phyloP scores from a whole-genome alignment of 2,797 vertebrate species.

The Lycodopsis pacificus region DNA sequence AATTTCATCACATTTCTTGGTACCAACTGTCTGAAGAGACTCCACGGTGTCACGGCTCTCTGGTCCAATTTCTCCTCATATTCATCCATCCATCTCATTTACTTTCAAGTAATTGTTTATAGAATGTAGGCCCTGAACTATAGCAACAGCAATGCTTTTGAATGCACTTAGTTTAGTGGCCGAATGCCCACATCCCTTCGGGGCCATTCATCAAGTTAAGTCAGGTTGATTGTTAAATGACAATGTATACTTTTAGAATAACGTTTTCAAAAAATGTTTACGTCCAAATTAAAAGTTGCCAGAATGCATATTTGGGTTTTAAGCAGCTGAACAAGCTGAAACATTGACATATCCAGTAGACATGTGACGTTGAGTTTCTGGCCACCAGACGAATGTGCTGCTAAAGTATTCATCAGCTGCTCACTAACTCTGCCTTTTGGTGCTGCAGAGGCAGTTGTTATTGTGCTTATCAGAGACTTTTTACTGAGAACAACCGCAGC shows the following conservation, averaged over 20 bases:
- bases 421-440: too few relatives aligned
- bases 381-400: neutral
- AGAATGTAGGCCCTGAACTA: neutral
- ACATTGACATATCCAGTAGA: neutral
- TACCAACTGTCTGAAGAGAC: constrained; percentile 17
- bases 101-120: neutral
- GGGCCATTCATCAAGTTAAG: neutral
- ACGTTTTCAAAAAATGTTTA: neutral
- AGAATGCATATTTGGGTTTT: neutral
- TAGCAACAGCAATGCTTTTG: neutral
- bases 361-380: neutral
- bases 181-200: neutral
- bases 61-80: neutral
- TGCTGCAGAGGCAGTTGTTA: neutral
- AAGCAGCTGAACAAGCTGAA: neutral
- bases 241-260: neutral
- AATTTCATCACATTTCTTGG: constrained; percentile 19
- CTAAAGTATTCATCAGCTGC: neutral
- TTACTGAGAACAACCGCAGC: neutral
- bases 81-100: neutral
- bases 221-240: neutral
- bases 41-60: neutral
- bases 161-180: neutral
- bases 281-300: neutral
- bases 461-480: neutral